A percentile compares a stretch with the other conserved stretches of the same genome.
These are phyloP conservation scores for Acanthurus tractus DNA, from an alignment of 2,797 vertebrate species.

Conservation along the genomic window DNA sequence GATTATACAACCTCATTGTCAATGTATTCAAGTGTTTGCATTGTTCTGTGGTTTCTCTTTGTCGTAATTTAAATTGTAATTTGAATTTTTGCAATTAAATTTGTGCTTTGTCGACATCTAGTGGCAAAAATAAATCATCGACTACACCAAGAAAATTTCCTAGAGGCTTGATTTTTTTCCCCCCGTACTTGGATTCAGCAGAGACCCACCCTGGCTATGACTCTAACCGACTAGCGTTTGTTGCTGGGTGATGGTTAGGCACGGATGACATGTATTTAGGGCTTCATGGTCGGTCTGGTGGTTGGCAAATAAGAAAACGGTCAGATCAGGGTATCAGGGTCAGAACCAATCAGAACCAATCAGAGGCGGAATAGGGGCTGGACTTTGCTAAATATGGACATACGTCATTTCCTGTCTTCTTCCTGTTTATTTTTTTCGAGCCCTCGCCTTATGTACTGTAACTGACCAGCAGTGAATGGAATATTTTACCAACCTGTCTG, in stretches of 20 bases:
- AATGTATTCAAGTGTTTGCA: background rate
- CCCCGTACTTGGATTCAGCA: too few relatives aligned
- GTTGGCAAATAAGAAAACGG: too few relatives aligned
- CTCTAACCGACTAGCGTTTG: too few relatives aligned
- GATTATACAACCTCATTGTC: background rate
- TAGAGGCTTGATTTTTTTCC: too few relatives aligned
- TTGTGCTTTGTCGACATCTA: constrained; percentile 20
- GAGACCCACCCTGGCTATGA: too few relatives aligned
- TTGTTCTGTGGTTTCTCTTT: background rate
- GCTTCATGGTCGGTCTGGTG: too few relatives aligned
- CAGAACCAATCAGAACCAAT: too few relatives aligned
- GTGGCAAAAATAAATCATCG: constrained; percentile 3
- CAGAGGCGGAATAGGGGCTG: too few relatives aligned
- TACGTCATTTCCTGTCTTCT: constrained; percentile 63
- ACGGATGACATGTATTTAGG: too few relatives aligned
- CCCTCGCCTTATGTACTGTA: background rate
- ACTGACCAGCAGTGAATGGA: constrained; percentile 20
- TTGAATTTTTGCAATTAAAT: background rate
- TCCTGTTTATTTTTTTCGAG: constrained; percentile 64
- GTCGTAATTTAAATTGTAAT: background rate
- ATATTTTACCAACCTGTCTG: too few relatives aligned
- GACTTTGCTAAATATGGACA: background rate
- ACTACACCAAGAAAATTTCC: background rate
- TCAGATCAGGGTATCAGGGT: too few relatives aligned
- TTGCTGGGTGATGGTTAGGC: too few relatives aligned